A percentile compares a stretch with the other conserved stretches of the same genome.
These are phyloP conservation scores for Lagodon rhomboides DNA, from an alignment of 2,797 vertebrate genomes.

Conservation along the genomic window DNA sequence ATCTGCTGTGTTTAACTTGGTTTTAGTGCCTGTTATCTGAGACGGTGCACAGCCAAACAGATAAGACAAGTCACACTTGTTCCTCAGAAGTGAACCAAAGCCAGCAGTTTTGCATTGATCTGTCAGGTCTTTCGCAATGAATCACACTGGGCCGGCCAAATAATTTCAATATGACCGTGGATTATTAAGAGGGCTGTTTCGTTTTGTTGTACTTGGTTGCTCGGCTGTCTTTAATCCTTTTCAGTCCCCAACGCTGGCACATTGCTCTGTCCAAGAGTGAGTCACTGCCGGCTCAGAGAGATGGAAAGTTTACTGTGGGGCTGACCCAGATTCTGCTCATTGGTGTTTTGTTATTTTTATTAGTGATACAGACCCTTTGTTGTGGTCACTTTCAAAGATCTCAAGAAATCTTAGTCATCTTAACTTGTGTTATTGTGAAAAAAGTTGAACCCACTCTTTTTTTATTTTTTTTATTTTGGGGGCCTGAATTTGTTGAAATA, in stretches of 20 bases:
- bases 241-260: slow-evolving; percentile 67
- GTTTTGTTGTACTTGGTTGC: slow-evolving; percentile 59
- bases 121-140: background rate
- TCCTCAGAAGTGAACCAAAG: background rate
- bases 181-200: slow-evolving; percentile 46
- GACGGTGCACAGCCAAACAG: background rate
- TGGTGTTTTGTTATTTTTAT: slow-evolving; percentile 55
- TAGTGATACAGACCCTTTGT: slow-evolving; percentile 33
- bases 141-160: background rate
- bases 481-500: background rate
- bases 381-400: background rate
- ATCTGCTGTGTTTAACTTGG: background rate
- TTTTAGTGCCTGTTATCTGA: background rate
- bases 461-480: no score
- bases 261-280: slow-evolving; percentile 64
- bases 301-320: slow-evolving; percentile 74
- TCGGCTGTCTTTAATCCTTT: slow-evolving; percentile 66
- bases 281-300: slow-evolving; percentile 74
- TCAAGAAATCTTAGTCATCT: background rate
- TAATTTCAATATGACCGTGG: slow-evolving; percentile 11
- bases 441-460: background rate
- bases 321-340: slow-evolving; percentile 74
- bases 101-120: background rate
- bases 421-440: background rate
- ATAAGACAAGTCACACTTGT: background rate